Percentiles rank a stretch among this genome's conserved stretches.
Conservation (phyloP, 2,797 vertebrate genomes). For the Pempheris klunzingeri region DNA sequence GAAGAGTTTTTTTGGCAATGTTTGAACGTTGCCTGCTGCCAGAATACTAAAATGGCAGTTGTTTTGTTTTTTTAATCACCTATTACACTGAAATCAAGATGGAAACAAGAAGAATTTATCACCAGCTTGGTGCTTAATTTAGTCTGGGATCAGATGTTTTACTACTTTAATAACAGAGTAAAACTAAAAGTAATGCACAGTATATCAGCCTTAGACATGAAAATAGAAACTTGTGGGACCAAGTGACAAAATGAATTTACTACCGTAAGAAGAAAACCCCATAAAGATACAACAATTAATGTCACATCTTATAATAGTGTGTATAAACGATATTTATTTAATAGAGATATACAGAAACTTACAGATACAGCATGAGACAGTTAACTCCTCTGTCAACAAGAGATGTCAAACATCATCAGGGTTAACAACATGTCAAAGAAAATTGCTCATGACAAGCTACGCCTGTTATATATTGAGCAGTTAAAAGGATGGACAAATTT, state of each 20-base stretch:
- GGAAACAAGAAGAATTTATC: neutral
- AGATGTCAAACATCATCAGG: conserved; percentile 48
- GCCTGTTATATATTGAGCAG: conserved; percentile 40
- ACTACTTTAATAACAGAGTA: neutral
- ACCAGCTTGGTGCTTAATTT: neutral
- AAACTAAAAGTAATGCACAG: neutral
- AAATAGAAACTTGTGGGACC: conserved; percentile 12
- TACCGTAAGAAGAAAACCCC: neutral
- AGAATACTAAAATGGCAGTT: neutral
- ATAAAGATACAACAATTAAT: conserved; percentile 12
- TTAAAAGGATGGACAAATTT: conserved; percentile 9
- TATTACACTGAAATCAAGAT: neutral
- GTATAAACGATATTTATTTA: conserved; percentile 15
- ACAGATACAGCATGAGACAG: conserved; percentile 9
- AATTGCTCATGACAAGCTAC: conserved; percentile 25
- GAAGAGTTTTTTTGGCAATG: neutral
- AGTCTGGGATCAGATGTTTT: conserved; percentile 5
- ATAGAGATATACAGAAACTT: conserved; percentile 13
- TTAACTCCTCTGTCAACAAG: conserved; percentile 6
- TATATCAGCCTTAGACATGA: neutral
- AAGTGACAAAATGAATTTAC: conserved; percentile 12
- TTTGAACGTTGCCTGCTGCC: neutral
- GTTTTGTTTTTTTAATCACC: neutral
- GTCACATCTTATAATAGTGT: conserved; percentile 13
- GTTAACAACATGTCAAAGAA: conserved; percentile 20